phyloP scores from a whole-genome alignment of 2,888 invertebrate genomes.

The Sepiola atlantica region DNA sequence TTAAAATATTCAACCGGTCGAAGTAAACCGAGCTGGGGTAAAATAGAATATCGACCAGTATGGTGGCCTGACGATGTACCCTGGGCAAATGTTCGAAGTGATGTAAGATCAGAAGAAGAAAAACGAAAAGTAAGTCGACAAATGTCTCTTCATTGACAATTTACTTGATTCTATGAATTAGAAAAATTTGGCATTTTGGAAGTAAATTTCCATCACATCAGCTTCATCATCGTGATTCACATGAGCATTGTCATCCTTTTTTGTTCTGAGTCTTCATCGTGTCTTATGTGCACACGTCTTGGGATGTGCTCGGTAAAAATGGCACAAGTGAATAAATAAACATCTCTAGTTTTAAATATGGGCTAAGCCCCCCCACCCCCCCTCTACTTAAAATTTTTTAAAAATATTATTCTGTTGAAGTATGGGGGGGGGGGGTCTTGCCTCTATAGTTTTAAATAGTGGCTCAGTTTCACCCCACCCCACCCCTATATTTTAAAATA shows the following conservation, averaged over 20 bases:
- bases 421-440: too few species aligned
- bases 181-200: not conserved
- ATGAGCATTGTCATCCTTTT: not conserved
- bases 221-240: not conserved
- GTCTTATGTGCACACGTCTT: too few species aligned
- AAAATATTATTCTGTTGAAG: too few species aligned
- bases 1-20: constrained; percentile 95
- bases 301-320: too few species aligned
- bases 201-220: not conserved
- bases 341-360: too few species aligned
- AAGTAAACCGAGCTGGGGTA: constrained; percentile 98
- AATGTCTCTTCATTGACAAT: not conserved
- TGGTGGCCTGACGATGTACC: constrained; percentile 99
- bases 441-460: too few species aligned
- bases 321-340: too few species aligned
- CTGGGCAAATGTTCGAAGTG: constrained; percentile 98
- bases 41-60: constrained; percentile 93
- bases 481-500: too few species aligned
- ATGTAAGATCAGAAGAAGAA: constrained; percentile 95
- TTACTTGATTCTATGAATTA: not conserved
- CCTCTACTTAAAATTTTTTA: too few species aligned
- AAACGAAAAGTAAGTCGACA: constrained; percentile 88
- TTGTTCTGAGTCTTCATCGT: too few species aligned
- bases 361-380: too few species aligned
- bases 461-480: too few species aligned